Evolutionary conservation across 2,797 vertebrate genomes (phyloP).

Genomic region (Phrynocephalus forsythii): DNA sequence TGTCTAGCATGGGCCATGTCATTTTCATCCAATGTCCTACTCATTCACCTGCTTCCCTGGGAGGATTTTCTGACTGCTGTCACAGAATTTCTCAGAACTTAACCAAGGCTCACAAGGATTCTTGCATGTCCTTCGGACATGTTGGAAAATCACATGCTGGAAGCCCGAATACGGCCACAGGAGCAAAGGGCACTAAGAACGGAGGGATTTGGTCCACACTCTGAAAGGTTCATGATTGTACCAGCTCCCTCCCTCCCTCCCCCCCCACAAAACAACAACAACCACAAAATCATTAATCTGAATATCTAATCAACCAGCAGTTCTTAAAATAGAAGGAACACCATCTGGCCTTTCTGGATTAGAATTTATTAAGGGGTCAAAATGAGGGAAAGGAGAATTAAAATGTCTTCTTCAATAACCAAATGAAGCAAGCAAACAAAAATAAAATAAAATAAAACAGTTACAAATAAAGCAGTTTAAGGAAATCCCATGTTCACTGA

Average conservation of each 20-base stretch:
- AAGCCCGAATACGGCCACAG: too few relatives aligned
- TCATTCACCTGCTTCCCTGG: not conserved
- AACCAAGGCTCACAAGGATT: not conserved
- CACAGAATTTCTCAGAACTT: not conserved
- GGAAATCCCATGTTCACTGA: not conserved
- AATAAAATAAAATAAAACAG: not conserved
- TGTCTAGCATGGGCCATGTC: not conserved
- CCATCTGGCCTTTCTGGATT: constrained; percentile 15
- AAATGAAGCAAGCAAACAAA: not conserved
- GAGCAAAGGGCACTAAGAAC: not conserved
- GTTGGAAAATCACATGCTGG: not conserved
- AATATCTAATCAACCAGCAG: constrained; percentile 33
- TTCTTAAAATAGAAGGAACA: constrained; percentile 31
- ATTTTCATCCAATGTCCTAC: not conserved
- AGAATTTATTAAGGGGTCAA: not conserved
- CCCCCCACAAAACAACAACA: too few relatives aligned
- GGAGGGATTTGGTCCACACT: not conserved
- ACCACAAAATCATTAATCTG: constrained; percentile 29
- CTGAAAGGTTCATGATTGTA: constrained; percentile 17
- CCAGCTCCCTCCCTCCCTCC: too few relatives aligned
- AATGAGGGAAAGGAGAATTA: constrained; percentile 4
- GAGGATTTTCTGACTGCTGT: not conserved
- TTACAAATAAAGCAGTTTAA: not conserved
- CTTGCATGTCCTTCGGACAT: too few relatives aligned
- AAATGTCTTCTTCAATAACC: not conserved